Percentiles rank a stretch among this genome's conserved stretches.
Conservation (phyloP, 2,113 vertebrate species). For the Centrocercus urophasianus region DNA sequence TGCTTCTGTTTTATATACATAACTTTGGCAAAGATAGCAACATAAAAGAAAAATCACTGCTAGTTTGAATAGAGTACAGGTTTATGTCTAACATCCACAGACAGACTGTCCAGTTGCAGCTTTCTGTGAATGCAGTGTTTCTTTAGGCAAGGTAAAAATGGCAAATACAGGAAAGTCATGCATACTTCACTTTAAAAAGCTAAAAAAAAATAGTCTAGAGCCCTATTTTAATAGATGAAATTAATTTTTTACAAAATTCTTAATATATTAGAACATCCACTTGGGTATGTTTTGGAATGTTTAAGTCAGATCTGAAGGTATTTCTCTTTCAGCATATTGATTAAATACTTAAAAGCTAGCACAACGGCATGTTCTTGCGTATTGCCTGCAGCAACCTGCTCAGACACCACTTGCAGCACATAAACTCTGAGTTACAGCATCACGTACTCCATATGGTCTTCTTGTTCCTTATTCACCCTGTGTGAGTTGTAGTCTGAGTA, state of each 20-base stretch:
- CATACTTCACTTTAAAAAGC: not conserved
- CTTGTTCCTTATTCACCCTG: constrained; percentile 37
- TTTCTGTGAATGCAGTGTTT: not conserved
- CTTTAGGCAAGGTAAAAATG: not conserved
- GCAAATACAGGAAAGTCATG: not conserved
- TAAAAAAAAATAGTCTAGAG: not conserved
- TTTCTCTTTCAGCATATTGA: constrained; percentile 59
- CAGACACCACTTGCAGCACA: constrained; percentile 33
- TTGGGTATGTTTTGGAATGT: constrained; percentile 16
- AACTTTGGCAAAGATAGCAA: not conserved
- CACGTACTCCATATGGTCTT: constrained; percentile 49
- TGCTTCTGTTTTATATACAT: not conserved
- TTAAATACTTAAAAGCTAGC: constrained; percentile 64
- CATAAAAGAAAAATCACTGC: not conserved
- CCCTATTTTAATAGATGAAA: not conserved
- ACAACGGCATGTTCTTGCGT: constrained; percentile 16
- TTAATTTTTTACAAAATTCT: not conserved
- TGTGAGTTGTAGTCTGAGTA: constrained; percentile 16
- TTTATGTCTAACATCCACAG: not conserved
- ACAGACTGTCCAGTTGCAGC: not conserved
- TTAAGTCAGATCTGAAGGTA: constrained; percentile 40
- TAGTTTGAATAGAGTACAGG: not conserved
- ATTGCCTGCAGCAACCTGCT: constrained; percentile 63
- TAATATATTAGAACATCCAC: not conserved
- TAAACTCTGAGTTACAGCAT: constrained; percentile 27